Conservation (phyloP, 2,888 invertebrate genomes). For the Hartigia nigra region DNA sequence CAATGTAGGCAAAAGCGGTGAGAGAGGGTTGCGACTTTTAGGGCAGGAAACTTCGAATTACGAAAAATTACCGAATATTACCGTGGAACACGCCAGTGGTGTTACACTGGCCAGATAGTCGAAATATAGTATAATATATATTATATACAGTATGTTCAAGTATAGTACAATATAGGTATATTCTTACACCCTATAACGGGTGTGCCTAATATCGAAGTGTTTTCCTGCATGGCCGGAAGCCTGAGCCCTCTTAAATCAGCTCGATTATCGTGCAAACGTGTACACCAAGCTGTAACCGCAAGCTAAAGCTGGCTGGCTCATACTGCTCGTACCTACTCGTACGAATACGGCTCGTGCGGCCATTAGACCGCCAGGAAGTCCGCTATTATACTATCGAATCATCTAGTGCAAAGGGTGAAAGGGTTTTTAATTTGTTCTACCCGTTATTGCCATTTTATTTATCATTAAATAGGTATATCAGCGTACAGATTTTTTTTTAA, state of each 20-base stretch:
- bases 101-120: background rate
- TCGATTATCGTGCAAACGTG: slow-evolving; percentile 51
- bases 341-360: slow-evolving; percentile 24
- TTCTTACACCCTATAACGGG: slow-evolving; percentile 40
- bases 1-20: background rate
- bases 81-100: slow-evolving; percentile 52
- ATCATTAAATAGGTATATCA: background rate
- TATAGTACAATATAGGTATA: slow-evolving; percentile 6
- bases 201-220: slow-evolving; percentile 53
- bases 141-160: background rate
- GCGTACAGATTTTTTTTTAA: background rate
- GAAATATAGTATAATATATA: background rate
- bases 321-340: background rate
- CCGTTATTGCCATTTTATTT: background rate
- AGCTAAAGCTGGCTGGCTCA: slow-evolving; percentile 5
- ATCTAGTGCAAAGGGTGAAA: background rate
- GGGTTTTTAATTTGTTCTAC: slow-evolving; percentile 2
- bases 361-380: slow-evolving; percentile 53
- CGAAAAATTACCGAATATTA: slow-evolving; percentile 55
- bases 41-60: slow-evolving; percentile 51
- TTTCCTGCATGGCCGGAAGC: slow-evolving; percentile 58
- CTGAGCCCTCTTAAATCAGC: slow-evolving; percentile 54
- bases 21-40: slow-evolving; percentile 23
- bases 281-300: slow-evolving; percentile 1
- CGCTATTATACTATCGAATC: slow-evolving; percentile 54